Evolutionary conservation across 2,797 vertebrate genomes (phyloP).

Genomic region (Garrulus glandarius): DNA sequence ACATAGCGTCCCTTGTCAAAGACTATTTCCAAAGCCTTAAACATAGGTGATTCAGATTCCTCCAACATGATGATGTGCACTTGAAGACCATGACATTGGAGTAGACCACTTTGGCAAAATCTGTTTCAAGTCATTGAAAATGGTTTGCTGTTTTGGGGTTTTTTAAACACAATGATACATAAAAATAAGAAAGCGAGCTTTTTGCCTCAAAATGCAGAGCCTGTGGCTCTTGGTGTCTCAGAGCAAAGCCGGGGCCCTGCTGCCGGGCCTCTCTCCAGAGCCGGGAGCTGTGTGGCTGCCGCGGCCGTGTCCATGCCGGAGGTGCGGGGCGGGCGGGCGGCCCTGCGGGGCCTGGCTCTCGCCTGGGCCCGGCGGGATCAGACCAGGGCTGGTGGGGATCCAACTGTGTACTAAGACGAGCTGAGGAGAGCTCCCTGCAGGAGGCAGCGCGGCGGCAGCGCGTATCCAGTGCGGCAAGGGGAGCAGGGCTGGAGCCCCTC

Average conservation of each 20-base stretch:
- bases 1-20: neutral
- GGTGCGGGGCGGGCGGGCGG: too few species aligned
- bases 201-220: neutral
- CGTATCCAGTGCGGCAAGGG: too few species aligned
- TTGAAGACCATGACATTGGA: neutral
- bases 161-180: neutral
- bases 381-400: too few species aligned
- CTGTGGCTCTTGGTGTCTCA: neutral
- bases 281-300: fast-evolving
- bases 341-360: neutral
- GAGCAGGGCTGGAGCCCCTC: neutral
- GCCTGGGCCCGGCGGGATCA: neutral
- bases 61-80: neutral
- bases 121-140: neutral
- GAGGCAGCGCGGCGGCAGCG: neutral
- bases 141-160: neutral
- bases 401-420: fast-evolving
- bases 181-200: neutral
- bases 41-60: neutral
- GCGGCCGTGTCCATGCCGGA: fast-evolving
- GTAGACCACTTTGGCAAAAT: neutral
- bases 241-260: neutral
- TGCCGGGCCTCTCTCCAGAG: too few species aligned
- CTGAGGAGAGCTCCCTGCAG: neutral
- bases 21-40: neutral